Conservation (phyloP, 2,797 vertebrate genomes). For the Sebastes aleutianus region DNA sequence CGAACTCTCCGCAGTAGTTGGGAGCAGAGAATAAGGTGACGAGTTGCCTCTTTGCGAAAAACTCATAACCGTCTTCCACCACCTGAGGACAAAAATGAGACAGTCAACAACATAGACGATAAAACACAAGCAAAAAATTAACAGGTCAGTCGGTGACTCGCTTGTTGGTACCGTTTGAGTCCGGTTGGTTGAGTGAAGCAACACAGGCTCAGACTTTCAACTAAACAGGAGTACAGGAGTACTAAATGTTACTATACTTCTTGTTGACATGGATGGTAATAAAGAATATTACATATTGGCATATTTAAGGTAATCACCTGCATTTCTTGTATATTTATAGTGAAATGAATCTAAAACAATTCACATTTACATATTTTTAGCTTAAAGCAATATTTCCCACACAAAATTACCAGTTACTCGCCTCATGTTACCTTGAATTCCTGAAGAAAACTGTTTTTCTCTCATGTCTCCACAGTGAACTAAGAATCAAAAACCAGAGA, state of each 20-base stretch:
- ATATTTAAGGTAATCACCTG: neutral
- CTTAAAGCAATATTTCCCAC: too few relatives aligned
- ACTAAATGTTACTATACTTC: neutral
- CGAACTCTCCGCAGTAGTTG: constrained; percentile 88
- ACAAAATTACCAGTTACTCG: too few relatives aligned
- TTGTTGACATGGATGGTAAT: neutral
- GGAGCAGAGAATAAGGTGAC: constrained; percentile 86
- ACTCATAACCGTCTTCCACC: constrained; percentile 87
- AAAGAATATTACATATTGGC: neutral
- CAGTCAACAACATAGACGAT: neutral
- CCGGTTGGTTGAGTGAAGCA: neutral
- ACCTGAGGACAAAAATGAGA: constrained; percentile 68
- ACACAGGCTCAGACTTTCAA: neutral
- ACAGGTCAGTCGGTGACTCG: neutral
- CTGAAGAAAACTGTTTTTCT: too few relatives aligned
- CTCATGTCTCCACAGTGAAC: too few relatives aligned
- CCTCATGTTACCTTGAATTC: too few relatives aligned
- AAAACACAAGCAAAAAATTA: neutral
- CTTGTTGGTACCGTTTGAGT: neutral
- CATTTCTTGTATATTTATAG: neutral
- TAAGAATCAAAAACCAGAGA: too few relatives aligned
- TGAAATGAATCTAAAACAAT: neutral
- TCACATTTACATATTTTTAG: neutral
- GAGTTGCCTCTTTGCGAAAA: constrained; percentile 86
- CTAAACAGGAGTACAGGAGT: neutral